phyloP scores from a whole-genome alignment of 2,888 invertebrate genomes.

The Gryllus longicercus region DNA sequence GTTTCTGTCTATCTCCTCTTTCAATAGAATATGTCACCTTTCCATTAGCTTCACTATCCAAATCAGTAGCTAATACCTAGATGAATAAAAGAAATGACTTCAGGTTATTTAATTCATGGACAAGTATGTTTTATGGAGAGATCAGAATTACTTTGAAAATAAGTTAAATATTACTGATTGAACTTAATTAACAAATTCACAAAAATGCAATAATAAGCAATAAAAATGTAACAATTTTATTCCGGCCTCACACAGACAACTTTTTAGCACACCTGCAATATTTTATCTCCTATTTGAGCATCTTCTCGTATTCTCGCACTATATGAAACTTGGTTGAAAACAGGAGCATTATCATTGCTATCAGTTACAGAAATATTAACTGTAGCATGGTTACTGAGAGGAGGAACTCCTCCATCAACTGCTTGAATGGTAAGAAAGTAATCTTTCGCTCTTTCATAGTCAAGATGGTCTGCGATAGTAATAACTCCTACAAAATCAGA shows the following conservation, averaged over 20 bases:
- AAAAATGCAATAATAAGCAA: too few species aligned
- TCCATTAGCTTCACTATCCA: slow-evolving; percentile 79
- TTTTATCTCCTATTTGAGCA: slow-evolving; percentile 65
- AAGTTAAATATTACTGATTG: too few species aligned
- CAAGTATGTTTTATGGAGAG: too few species aligned
- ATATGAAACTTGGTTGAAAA: slow-evolving; percentile 74
- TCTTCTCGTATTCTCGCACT: slow-evolving; percentile 76
- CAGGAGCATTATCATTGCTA: slow-evolving; percentile 83
- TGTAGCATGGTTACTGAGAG: slow-evolving; percentile 81
- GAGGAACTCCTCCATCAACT: slow-evolving; percentile 82
- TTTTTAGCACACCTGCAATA: slow-evolving; percentile 61
- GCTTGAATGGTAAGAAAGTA: slow-evolving; percentile 88
- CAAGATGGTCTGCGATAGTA: slow-evolving; percentile 71
- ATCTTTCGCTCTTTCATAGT: slow-evolving; percentile 81
- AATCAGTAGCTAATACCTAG: slow-evolving; percentile 73
- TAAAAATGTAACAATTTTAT: too few species aligned
- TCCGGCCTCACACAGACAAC: background rate
- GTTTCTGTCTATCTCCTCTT: slow-evolving; percentile 69
- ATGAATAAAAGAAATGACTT: slow-evolving; percentile 34
- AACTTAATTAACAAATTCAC: too few species aligned
- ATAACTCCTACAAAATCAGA: slow-evolving; percentile 59
- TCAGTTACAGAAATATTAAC: slow-evolving; percentile 82
- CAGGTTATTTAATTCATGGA: too few species aligned
- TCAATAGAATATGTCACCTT: slow-evolving; percentile 73
- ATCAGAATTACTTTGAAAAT: too few species aligned